A percentile compares a stretch with the other conserved stretches of the same genome.
phyloP scores from a whole-genome alignment of 2,888 invertebrate species.

The Papilio demoleus region DNA sequence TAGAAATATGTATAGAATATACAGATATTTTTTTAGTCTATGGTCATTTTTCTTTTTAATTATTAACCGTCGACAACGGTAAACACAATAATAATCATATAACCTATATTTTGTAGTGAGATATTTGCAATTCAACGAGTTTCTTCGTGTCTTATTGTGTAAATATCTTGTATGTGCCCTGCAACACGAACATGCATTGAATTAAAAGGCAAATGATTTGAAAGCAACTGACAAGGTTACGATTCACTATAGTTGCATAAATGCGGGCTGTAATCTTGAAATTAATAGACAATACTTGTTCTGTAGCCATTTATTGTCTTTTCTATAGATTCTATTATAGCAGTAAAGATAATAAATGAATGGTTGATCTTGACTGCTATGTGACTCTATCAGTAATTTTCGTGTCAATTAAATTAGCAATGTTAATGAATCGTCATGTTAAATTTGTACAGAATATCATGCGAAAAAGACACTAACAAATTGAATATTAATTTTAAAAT shows the following conservation, averaged over 20 bases:
- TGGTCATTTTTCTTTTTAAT: neutral
- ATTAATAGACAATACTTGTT: constrained; percentile 12
- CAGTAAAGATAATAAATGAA: no score
- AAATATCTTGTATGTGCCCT: neutral
- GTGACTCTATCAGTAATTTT: no score
- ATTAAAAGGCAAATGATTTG: constrained; percentile 36
- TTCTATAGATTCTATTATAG: neutral
- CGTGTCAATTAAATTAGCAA: no score
- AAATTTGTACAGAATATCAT: no score
- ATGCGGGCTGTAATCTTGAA: constrained; percentile 34
- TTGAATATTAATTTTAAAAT: no score
- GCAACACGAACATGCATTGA: constrained; percentile 12
- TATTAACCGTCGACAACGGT: neutral
- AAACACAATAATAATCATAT: no score
- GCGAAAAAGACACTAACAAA: no score
- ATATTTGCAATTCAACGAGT: constrained; percentile 32
- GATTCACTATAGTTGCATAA: constrained; percentile 16
- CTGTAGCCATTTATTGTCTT: neutral
- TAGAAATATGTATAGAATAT: no score
- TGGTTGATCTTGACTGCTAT: no score
- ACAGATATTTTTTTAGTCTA: neutral
- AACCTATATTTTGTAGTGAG: no score
- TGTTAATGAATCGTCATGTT: no score
- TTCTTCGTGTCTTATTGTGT: constrained; percentile 17
- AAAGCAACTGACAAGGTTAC: constrained; percentile 26